Base-by-base conservation (phyloP, 1,140 invertebrate species). In the Atta cephalotes region DNA sequence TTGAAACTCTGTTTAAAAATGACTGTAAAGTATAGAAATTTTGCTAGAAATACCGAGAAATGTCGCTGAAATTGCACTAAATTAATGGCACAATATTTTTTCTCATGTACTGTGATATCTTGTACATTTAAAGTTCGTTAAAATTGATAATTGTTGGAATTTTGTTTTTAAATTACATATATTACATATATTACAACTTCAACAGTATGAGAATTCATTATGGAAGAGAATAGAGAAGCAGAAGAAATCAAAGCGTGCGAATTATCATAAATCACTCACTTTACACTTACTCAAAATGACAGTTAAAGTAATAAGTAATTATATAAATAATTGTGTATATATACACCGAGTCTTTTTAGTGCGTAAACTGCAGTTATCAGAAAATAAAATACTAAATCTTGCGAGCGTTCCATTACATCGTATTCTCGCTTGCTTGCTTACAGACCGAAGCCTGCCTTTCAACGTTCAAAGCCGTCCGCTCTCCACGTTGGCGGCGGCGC, bases 391-490 rank as follows among this genome's bases (percentile, higher is more conserved):
- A 35, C 39, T 16, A 21, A 51, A n/a, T 51, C 14, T 14, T 49
- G 45, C 28, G 18, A 9, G 60, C 28, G 35, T 74, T 49, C 49
- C 56, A 53, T 35, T 82, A 62, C 49, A 84, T 63, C 28, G 80
- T 35, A 82, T 35, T 84, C 25, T 82, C 56, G 70, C 39, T 84
- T 84, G 45, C 28, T 76, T 76, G 45, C 28, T 84, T 76, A 60
- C 80, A 84, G 80, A 82, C 16, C 62, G 45, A 6, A 78, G 58
- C 39, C 35, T 18, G 63, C 45, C 51, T 45, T 35, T 66, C 77
- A 21, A 60, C 53, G n/a, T 49, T 7, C 80, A 18, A 39, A 45
- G 51, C 5, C 21, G 28, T 16, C 49, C 28, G 31, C 14, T 63
- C n/a, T 3, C 49, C n/a, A 70, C n/a, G 39, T 65, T 49, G 49